A percentile compares a stretch with the other conserved stretches of the same genome.
Evolutionary conservation across 2,797 vertebrate genomes (phyloP).

Genomic region (Melanotaenia pygmaea): DNA sequence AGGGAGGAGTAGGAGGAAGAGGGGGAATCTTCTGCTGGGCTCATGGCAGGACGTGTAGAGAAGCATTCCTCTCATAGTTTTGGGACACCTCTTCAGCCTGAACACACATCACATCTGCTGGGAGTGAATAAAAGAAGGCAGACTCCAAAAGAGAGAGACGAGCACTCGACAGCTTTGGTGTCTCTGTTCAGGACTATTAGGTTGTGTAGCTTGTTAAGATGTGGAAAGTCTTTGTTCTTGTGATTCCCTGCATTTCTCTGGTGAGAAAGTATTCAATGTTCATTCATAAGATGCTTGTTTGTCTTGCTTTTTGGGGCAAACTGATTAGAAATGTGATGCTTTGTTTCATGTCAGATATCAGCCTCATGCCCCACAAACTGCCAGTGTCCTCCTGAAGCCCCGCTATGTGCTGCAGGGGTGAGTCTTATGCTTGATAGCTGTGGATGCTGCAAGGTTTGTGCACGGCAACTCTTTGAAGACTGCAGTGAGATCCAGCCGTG

Average conservation of each 20-base stretch:
- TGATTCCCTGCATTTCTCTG: constrained; percentile 43
- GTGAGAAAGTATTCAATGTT: constrained; percentile 53
- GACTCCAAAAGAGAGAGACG: constrained; percentile 48
- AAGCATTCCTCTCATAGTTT: constrained; percentile 90
- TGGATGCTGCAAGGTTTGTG: constrained; percentile 90
- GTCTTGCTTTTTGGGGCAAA: not conserved
- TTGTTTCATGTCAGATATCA: constrained; percentile 75
- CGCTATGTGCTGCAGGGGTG: constrained; percentile 87
- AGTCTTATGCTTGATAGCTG: constrained; percentile 85
- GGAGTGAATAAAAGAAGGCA: constrained; percentile 80
- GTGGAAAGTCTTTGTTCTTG: constrained; percentile 43
- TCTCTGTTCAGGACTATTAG: constrained; percentile 16
- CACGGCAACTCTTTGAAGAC: constrained; percentile 91
- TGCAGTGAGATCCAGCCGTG: constrained; percentile 88
- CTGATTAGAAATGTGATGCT: constrained; percentile 15
- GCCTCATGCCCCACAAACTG: constrained; percentile 85
- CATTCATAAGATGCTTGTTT: not conserved
- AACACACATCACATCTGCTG: constrained; percentile 84
- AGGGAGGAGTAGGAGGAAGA: constrained; percentile 2
- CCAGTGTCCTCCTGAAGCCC: constrained; percentile 82
- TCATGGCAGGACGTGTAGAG: constrained; percentile 81
- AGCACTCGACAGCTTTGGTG: constrained; percentile 11
- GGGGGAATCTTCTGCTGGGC: constrained; percentile 46
- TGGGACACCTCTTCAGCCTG: constrained; percentile 85
- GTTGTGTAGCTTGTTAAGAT: constrained; percentile 47